phyloP scores from a whole-genome alignment of 1,140 invertebrate genomes.

The Drosophila ambigua region DNA sequence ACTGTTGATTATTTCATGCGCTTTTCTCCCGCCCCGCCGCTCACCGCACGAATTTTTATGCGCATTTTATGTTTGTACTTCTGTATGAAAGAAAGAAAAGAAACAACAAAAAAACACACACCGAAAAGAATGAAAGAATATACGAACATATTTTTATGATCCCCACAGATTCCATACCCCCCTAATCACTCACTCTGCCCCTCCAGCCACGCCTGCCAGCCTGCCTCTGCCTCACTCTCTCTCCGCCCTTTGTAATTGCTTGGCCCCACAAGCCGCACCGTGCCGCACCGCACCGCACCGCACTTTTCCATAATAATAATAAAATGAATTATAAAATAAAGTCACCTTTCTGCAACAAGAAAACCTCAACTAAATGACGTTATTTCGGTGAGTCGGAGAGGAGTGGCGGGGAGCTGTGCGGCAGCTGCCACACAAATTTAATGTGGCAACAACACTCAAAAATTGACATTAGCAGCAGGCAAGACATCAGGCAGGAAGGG shows the following conservation, averaged over 20 bases:
- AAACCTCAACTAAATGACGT: slow-evolving; percentile 63
- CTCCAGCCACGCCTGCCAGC: not conserved
- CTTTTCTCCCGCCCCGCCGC: slow-evolving; percentile 41
- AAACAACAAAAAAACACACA: slow-evolving; percentile 31
- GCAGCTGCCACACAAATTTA: slow-evolving; percentile 48
- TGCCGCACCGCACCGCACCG: slow-evolving; percentile 29
- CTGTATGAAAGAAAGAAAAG: slow-evolving; percentile 60
- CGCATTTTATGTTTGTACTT: slow-evolving; percentile 81
- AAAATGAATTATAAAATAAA: slow-evolving; percentile 82
- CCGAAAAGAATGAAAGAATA: slow-evolving; percentile 27
- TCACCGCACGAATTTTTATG: slow-evolving; percentile 56
- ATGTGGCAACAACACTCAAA: slow-evolving; percentile 77
- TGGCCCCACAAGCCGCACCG: slow-evolving; percentile 3
- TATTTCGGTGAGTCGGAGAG: slow-evolving; percentile 5
- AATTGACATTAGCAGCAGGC: slow-evolving; percentile 81
- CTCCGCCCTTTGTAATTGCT: slow-evolving; percentile 68
- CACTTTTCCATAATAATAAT: slow-evolving; percentile 80
- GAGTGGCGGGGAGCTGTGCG: too few species aligned
- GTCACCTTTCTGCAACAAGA: slow-evolving; percentile 65
- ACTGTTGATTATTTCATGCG: slow-evolving; percentile 81
- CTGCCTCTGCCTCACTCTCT: slow-evolving; percentile 23
- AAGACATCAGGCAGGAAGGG: slow-evolving; percentile 16
- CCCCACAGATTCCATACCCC: slow-evolving; percentile 26
- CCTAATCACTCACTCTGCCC: slow-evolving; percentile 47
- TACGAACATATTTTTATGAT: slow-evolving; percentile 46